Conservation (phyloP, 2,888 invertebrate species). For the Acrobasis repandana region DNA sequence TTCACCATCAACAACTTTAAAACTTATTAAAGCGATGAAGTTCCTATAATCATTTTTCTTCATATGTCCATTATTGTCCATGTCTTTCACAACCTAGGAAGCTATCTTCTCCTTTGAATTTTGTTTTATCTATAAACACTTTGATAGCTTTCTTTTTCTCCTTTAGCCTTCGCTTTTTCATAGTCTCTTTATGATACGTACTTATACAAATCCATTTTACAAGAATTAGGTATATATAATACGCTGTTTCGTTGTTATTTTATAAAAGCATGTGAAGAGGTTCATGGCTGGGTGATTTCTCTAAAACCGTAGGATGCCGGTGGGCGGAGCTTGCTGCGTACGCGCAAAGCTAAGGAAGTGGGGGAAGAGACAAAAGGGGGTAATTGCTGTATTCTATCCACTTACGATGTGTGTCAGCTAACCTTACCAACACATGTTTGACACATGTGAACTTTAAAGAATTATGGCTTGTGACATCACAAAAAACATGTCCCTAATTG, state of each 20-base stretch:
- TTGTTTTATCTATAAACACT: too few species aligned
- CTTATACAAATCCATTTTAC: background rate
- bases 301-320: constrained; percentile 63
- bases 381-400: constrained; percentile 32
- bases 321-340: constrained; percentile 64
- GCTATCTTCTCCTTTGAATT: too few species aligned
- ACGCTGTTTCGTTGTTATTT: background rate
- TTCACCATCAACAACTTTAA: too few species aligned
- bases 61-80: too few species aligned
- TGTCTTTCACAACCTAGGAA: too few species aligned
- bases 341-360: constrained; percentile 44
- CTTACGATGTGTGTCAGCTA: constrained; percentile 27
- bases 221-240: background rate
- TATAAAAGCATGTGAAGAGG: constrained; percentile 28
- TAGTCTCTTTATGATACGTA: too few species aligned
- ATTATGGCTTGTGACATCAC: constrained; percentile 7
- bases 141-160: too few species aligned
- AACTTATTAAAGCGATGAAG: too few species aligned
- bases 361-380: constrained; percentile 41
- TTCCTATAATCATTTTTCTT: too few species aligned
- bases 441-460: constrained; percentile 20
- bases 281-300: constrained; percentile 56
- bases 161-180: too few species aligned
- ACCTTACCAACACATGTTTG: constrained; percentile 18
- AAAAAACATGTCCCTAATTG: constrained; percentile 14